Conservation (phyloP, 1,140 invertebrate species). For the Calephelis virginiensis region DNA sequence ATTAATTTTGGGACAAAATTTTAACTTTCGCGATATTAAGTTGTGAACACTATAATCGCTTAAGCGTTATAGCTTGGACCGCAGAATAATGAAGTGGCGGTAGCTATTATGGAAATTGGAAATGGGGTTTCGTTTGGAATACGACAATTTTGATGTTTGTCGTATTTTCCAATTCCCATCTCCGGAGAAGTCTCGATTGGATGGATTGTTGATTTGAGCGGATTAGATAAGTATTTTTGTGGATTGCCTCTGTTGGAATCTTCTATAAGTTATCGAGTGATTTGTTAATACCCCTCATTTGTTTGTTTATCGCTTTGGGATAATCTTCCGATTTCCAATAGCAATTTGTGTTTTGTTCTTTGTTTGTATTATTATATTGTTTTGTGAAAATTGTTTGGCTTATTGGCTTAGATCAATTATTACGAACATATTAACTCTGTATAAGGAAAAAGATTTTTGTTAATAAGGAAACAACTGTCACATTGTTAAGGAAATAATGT, state of each 20-base stretch:
- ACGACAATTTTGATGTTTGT: slow-evolving; percentile 64
- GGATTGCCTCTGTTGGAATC: slow-evolving; percentile 32
- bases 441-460: no score
- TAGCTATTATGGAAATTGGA: slow-evolving; percentile 65
- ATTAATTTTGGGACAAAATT: no score
- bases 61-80: slow-evolving; percentile 26
- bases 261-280: slow-evolving; percentile 34
- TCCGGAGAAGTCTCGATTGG: slow-evolving; percentile 37
- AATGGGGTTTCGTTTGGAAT: slow-evolving; percentile 47
- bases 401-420: no score
- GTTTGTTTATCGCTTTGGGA: slow-evolving; percentile 1
- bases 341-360: not conserved
- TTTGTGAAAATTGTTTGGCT: no score
- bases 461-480: no score
- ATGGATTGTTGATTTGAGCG: slow-evolving; percentile 51
- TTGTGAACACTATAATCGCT: not conserved
- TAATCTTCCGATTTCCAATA: slow-evolving; percentile 1
- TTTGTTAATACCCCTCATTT: slow-evolving; percentile 25
- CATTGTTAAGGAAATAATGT: no score
- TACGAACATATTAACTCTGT: no score
- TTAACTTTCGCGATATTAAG: no score
- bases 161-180: slow-evolving; percentile 51
- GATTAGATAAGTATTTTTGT: slow-evolving; percentile 46
- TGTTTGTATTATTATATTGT: not conserved
- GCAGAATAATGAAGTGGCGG: slow-evolving; percentile 50